phyloP scores from a whole-genome alignment of 1,140 invertebrate genomes.

The Mya arenaria region DNA sequence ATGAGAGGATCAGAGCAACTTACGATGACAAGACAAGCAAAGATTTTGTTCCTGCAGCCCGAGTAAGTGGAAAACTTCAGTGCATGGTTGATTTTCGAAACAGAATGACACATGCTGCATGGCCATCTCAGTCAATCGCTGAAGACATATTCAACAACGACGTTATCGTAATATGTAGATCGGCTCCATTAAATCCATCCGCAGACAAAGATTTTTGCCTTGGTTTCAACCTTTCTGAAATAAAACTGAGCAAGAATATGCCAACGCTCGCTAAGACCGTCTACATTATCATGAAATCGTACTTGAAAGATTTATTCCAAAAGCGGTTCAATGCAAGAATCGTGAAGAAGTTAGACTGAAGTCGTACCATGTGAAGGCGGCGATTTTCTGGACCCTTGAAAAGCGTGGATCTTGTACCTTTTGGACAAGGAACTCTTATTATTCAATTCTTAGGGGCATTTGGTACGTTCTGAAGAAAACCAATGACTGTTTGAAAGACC shows the following conservation, averaged over 20 bases:
- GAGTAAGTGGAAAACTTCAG: conserved; percentile 1
- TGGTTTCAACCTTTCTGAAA: conserved; percentile 2
- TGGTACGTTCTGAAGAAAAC: not conserved
- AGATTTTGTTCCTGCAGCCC: conserved; percentile 33
- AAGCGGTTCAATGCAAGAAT: not conserved
- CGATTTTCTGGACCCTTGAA: conserved; percentile 24
- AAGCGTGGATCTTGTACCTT: not conserved
- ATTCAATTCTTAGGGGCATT: not conserved
- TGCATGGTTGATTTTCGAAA: conserved; percentile 7
- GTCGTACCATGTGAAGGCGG: conserved; percentile 16
- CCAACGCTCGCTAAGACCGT: not conserved
- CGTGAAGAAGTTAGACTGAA: too few species aligned
- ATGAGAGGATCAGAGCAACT: not conserved
- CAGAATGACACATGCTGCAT: not conserved
- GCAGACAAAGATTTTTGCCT: conserved; percentile 12
- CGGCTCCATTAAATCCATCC: conserved; percentile 19
- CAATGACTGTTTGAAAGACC: not conserved
- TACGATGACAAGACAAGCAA: conserved; percentile 15
- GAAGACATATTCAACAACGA: conserved; percentile 22
- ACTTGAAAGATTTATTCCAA: conserved; percentile 10
- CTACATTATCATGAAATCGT: conserved; percentile 30
- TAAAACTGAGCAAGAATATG: conserved; percentile 12
- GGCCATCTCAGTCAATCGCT: conserved; percentile 14
- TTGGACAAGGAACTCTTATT: not conserved
- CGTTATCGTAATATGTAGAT: conserved; percentile 3